Conservation (phyloP, 1,140 invertebrate genomes). For the Nixonia krombeini region DNA sequence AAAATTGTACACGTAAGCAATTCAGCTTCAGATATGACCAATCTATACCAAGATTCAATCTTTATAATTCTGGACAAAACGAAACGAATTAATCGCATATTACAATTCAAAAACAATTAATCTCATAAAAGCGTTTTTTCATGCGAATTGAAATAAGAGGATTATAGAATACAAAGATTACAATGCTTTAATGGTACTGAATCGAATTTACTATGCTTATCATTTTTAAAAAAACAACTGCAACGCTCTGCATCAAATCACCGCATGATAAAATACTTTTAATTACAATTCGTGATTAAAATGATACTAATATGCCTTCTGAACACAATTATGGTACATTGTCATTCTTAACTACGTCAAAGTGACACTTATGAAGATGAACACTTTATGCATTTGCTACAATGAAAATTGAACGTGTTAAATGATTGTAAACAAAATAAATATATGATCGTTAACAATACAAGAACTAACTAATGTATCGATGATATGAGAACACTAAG, state of each 20-base stretch:
- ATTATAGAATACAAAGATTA: neutral
- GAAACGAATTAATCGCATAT: no score
- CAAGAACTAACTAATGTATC: neutral
- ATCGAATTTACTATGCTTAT: no score
- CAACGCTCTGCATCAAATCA: no score
- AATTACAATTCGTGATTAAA: neutral
- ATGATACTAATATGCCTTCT: neutral
- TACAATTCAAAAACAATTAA: no score
- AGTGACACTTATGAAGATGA: neutral
- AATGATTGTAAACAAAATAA: neutral
- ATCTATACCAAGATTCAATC: no score
- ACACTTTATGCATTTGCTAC: neutral
- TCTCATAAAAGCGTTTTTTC: no score
- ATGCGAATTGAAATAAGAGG: no score
- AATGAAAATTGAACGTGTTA: neutral
- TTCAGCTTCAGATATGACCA: neutral
- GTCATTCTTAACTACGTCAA: neutral
- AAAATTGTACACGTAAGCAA: no score
- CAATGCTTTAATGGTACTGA: no score
- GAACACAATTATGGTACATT: conserved; percentile 3
- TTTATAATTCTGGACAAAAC: no score
- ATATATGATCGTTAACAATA: neutral
- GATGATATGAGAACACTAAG: neutral
- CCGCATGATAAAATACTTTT: neutral
- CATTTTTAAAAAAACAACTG: no score